Percentiles rank a stretch among this genome's conserved stretches.
Conservation (phyloP, 1,140 invertebrate species). For the Trachymyrmex septentrionalis region DNA sequence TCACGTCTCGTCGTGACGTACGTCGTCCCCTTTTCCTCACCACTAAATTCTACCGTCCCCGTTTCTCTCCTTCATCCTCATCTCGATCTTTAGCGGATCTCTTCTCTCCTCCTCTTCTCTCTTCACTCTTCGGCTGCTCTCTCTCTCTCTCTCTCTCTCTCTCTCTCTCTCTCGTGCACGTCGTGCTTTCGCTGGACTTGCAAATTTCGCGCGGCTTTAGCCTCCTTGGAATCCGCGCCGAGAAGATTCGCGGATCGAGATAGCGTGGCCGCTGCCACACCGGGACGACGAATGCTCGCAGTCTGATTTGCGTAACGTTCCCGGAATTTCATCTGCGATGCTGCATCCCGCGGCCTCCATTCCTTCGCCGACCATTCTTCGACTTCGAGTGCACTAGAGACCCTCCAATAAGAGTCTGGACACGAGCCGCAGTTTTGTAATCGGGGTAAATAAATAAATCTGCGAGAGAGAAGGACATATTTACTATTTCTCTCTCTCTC, state of each 20-base stretch:
- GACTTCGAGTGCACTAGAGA: background rate
- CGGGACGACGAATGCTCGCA: conserved; percentile 61
- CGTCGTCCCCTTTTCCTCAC: conserved; percentile 20
- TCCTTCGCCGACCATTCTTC: background rate
- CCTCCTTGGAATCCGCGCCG: conserved; percentile 52
- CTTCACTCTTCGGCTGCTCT: background rate
- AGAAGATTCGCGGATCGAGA: conserved; percentile 75
- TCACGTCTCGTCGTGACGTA: conserved; percentile 12
- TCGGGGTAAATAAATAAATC: no score
- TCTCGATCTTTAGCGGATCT: conserved; percentile 41
- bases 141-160: conserved; percentile 39
- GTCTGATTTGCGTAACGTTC: conserved; percentile 81
- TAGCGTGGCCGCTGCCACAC: conserved; percentile 66
- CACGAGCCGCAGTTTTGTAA: no score
- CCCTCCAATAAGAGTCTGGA: no score
- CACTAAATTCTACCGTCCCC: background rate
- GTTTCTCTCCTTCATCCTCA: conserved; percentile 36
- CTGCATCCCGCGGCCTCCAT: background rate
- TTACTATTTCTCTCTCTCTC: no score
- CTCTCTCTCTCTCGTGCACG: conserved; percentile 26
- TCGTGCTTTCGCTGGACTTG: conserved; percentile 80
- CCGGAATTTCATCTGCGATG: conserved; percentile 71
- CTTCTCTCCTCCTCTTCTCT: background rate
- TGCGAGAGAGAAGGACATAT: no score
- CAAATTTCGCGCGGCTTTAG: conserved; percentile 78